phyloP scores from a whole-genome alignment of 2,797 vertebrate genomes.

The Chiloscyllium punctatum region DNA sequence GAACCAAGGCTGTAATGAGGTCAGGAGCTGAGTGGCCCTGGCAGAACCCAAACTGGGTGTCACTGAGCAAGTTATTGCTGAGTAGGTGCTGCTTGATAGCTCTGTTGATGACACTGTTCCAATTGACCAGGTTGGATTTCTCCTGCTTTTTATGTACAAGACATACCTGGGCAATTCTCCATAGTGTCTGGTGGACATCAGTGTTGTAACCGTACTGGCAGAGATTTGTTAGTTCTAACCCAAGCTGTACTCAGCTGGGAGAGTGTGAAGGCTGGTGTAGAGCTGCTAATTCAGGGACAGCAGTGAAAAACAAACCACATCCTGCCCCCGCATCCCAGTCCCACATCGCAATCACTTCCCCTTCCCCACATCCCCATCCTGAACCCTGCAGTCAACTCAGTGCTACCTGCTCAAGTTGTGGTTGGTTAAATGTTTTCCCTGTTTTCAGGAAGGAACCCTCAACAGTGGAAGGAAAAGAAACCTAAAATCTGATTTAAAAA shows the following conservation, averaged over 20 bases:
- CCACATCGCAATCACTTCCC: no score
- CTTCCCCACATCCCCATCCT: neutral
- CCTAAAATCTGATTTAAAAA: neutral
- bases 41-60: neutral
- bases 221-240: neutral
- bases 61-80: no score
- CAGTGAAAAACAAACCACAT: neutral
- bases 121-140: no score
- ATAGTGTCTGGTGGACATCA: no score
- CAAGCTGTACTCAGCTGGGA: neutral
- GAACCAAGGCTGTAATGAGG: neutral
- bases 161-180: neutral
- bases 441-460: neutral
- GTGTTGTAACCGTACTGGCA: neutral
- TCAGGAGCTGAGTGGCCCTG: no score
- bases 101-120: no score
- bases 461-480: neutral
- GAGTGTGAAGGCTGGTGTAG: neutral
- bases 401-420: no score
- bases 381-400: neutral
- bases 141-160: neutral
- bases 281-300: neutral
- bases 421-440: neutral
- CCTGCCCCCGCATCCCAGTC: no score
- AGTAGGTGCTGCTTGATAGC: no score